Conservation (phyloP, 2,888 invertebrate genomes). For the Ichneumon xanthorius region DNA sequence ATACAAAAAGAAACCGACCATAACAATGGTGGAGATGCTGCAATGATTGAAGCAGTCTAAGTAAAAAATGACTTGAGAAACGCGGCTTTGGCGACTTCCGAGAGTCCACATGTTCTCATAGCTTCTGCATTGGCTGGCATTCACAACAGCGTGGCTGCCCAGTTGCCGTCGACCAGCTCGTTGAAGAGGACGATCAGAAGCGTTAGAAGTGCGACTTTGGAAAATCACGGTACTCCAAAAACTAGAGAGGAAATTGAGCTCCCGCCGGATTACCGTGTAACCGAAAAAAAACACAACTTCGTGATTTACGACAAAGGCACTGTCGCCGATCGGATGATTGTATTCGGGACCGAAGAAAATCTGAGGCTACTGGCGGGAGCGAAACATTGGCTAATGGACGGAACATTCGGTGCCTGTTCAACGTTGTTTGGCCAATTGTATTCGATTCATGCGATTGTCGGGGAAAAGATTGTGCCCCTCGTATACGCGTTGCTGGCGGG, state of each 20-base stretch:
- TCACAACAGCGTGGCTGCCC: slow-evolving; percentile 28
- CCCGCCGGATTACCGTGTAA: slow-evolving; percentile 6
- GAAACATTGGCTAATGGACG: not conserved
- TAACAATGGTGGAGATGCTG: slow-evolving; percentile 36
- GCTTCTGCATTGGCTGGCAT: slow-evolving; percentile 31
- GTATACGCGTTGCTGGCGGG: not conserved
- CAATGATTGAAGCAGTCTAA: slow-evolving; percentile 13
- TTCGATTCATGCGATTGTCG: not conserved
- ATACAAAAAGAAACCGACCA: slow-evolving; percentile 31
- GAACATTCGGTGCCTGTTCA: not conserved
- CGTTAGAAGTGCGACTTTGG: not conserved
- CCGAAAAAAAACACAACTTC: slow-evolving; percentile 15
- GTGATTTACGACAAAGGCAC: not conserved
- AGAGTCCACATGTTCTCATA: slow-evolving; percentile 37
- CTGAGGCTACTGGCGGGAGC: not conserved
- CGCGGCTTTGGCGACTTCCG: slow-evolving; percentile 5
- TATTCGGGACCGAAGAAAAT: not conserved
- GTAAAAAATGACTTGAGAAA: slow-evolving; percentile 19
- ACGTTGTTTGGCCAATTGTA: not conserved
- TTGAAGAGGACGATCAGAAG: slow-evolving; percentile 31
- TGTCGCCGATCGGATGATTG: not conserved
- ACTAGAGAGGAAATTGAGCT: slow-evolving; percentile 17
- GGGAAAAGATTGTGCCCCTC: not conserved
- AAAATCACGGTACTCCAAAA: not conserved
- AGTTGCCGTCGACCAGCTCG: slow-evolving; percentile 21